Percentiles rank a stretch among this genome's conserved stretches.
Conservation (phyloP, 2,797 vertebrate species). For the Tauraco hartlaubi region DNA sequence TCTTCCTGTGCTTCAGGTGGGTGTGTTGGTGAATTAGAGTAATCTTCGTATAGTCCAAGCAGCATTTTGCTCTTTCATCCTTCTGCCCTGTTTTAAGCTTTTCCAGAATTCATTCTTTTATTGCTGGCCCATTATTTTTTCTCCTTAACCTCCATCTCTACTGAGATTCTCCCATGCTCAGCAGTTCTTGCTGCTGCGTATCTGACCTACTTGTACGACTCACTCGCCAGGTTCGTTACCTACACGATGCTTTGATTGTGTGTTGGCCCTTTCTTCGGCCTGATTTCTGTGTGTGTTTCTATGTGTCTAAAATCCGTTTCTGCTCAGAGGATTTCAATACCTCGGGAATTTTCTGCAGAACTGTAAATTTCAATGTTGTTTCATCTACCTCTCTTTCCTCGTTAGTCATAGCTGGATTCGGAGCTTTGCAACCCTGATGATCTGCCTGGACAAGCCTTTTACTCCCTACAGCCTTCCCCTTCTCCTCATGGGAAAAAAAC, state of each 20-base stretch:
- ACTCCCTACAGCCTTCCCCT: background rate
- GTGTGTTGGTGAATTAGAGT: background rate
- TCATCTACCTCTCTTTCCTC: conserved; percentile 10
- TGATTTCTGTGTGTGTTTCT: background rate
- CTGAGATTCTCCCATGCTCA: conserved; percentile 34
- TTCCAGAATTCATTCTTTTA: background rate
- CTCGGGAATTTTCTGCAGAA: conserved; percentile 32
- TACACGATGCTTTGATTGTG: background rate
- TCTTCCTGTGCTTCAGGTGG: background rate
- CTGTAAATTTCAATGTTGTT: conserved; percentile 22
- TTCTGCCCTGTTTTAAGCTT: background rate
- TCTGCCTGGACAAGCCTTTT: conserved; percentile 44
- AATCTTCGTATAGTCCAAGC: background rate
- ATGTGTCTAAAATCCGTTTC: conserved; percentile 14
- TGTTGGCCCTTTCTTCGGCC: background rate
- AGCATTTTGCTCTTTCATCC: background rate
- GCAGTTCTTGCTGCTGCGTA: background rate
- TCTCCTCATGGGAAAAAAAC: background rate
- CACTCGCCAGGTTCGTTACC: background rate
- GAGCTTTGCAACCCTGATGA: conserved; percentile 18
- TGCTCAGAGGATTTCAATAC: background rate
- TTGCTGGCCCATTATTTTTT: conserved; percentile 2
- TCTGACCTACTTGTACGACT: conserved; percentile 51
- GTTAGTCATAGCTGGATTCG: conserved; percentile 24
- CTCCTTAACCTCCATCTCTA: background rate